phyloP scores from a whole-genome alignment of 2,113 vertebrate species.

The Vicugna pacos region DNA sequence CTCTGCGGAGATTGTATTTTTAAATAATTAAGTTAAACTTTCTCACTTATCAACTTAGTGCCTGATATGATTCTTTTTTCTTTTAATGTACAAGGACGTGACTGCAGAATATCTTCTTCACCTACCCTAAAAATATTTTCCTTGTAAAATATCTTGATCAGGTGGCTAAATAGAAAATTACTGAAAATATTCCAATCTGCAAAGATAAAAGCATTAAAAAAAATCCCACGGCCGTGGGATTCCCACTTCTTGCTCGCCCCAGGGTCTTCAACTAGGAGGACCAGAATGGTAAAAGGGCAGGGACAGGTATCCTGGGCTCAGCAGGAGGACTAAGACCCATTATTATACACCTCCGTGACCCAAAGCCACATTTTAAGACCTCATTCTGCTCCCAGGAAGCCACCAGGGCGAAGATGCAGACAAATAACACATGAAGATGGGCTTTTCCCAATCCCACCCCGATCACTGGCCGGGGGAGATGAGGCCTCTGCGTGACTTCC shows the following conservation, averaged over 20 bases:
- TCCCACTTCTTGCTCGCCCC: background rate
- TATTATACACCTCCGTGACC: background rate
- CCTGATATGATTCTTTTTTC: background rate
- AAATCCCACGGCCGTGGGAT: background rate
- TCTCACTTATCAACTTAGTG: background rate
- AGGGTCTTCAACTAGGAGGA: background rate
- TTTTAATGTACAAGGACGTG: background rate
- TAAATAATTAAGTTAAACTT: background rate
- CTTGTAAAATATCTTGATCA: background rate
- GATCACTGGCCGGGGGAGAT: fast-evolving
- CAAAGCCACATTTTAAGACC: background rate
- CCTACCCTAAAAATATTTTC: background rate
- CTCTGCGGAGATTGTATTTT: background rate
- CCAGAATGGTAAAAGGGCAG: background rate
- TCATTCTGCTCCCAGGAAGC: background rate
- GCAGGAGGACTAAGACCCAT: background rate
- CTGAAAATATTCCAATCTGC: background rate
- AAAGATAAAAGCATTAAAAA: background rate
- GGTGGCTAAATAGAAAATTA: background rate
- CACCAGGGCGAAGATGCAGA: background rate
- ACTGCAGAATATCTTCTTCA: background rate
- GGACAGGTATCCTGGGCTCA: background rate
- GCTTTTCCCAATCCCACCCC: background rate
- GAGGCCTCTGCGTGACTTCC: background rate
- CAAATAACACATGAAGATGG: background rate